phyloP scores from a whole-genome alignment of 2,888 invertebrate genomes.

The Lithophane leautieri region DNA sequence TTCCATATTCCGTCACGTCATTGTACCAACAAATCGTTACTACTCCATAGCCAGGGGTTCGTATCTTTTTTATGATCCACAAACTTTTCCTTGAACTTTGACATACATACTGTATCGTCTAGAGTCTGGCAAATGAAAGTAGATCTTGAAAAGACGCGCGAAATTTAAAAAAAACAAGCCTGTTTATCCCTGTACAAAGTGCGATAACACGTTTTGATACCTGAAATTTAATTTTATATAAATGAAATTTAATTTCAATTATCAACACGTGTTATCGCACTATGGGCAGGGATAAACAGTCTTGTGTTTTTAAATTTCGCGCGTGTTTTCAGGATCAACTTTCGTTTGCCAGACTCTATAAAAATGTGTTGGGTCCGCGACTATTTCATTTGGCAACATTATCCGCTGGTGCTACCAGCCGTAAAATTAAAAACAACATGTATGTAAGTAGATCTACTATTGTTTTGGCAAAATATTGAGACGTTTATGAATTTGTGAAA shows the following conservation, averaged over 20 bases:
- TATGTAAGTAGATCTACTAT: not conserved
- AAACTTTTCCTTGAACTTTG: conserved; percentile 35
- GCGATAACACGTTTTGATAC: too few species aligned
- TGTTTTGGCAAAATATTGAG: conserved; percentile 14
- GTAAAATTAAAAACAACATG: conserved; percentile 34
- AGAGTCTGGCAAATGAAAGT: too few species aligned
- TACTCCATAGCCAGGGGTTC: not conserved
- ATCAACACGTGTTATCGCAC: too few species aligned
- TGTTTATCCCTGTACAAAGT: too few species aligned
- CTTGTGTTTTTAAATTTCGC: too few species aligned
- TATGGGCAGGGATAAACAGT: too few species aligned
- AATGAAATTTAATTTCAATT: too few species aligned
- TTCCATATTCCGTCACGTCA: not conserved
- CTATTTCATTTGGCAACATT: conserved; percentile 25
- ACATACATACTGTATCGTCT: conserved; percentile 2
- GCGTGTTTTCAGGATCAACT: too few species aligned
- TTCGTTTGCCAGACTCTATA: too few species aligned
- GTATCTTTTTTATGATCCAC: conserved; percentile 10
- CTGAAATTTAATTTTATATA: too few species aligned
- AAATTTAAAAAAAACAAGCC: too few species aligned
- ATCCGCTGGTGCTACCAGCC: not conserved
- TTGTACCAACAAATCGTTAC: conserved; percentile 33
- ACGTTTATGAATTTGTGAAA: not conserved
- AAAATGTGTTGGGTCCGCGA: not conserved
- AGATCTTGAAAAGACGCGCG: too few species aligned